phyloP scores from a whole-genome alignment of 2,113 vertebrate genomes.

The Fregetta grallaria region DNA sequence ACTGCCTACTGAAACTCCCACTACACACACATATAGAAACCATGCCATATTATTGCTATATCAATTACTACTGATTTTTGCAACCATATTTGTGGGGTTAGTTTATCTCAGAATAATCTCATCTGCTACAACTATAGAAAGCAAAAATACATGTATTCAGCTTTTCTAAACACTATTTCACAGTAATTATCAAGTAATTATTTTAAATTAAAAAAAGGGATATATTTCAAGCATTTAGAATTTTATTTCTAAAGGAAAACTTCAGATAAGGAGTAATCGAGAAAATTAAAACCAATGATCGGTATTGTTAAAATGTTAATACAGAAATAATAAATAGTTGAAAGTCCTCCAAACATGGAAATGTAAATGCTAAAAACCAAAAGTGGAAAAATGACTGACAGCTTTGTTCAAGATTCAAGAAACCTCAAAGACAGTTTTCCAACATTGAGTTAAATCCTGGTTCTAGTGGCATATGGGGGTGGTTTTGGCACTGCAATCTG shows the following conservation, averaged over 20 bases:
- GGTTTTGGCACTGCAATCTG: neutral
- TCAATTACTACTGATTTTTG: conserved; percentile 7
- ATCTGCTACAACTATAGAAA: conserved; percentile 11
- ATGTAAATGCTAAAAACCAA: neutral
- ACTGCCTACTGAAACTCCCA: neutral
- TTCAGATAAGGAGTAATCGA: neutral
- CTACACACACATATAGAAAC: neutral
- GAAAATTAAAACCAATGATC: neutral
- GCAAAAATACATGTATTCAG: neutral
- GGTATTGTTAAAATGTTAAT: neutral
- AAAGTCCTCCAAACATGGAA: neutral
- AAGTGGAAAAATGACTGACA: neutral
- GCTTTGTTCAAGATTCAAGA: neutral
- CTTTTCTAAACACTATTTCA: neutral
- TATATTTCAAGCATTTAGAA: neutral
- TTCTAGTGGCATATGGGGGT: neutral
- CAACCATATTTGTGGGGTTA: neutral
- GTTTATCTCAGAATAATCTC: conserved; percentile 6
- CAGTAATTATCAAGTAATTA: neutral
- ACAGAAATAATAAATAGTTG: neutral
- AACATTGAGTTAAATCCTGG: neutral
- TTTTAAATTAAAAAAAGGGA: neutral
- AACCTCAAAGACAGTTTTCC: neutral
- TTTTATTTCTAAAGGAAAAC: neutral
- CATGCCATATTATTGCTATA: neutral